Evolutionary conservation across 2,797 vertebrate species (phyloP).

Genomic region (Avahi laniger): DNA sequence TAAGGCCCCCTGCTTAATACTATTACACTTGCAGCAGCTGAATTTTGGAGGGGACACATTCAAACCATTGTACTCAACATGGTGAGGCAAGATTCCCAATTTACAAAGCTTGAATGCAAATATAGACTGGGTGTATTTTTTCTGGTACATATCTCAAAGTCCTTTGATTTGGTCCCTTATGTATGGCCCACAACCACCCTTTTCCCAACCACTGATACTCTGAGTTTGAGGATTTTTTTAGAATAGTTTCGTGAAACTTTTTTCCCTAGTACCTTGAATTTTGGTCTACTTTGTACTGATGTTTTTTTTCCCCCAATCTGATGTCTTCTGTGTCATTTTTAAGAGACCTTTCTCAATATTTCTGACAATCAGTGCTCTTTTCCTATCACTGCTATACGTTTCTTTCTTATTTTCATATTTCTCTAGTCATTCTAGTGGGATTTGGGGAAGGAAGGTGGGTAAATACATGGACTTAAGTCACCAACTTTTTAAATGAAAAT

Average conservation of each 20-base stretch:
- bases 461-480: neutral
- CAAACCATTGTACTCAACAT: neutral
- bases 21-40: neutral
- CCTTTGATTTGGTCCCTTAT: neutral
- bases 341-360: neutral
- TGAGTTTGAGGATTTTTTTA: neutral
- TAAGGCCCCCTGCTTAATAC: neutral
- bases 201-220: neutral
- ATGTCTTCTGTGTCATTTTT: neutral
- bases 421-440: neutral
- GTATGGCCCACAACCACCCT: neutral
- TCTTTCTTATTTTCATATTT: constrained; percentile 21
- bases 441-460: neutral
- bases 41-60: neutral
- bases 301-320: neutral
- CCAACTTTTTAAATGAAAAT: neutral
- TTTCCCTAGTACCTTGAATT: neutral
- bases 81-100: neutral
- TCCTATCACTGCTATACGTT: neutral
- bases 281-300: neutral
- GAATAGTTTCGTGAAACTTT: neutral
- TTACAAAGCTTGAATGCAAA: neutral
- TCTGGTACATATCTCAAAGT: neutral
- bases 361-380: neutral
- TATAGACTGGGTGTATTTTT: too few relatives aligned